A percentile compares a stretch with the other conserved stretches of the same genome.
Evolutionary conservation across 92 coral and sea anemone genomes (phyloP).

Genomic region (Heliopora coerulea): DNA sequence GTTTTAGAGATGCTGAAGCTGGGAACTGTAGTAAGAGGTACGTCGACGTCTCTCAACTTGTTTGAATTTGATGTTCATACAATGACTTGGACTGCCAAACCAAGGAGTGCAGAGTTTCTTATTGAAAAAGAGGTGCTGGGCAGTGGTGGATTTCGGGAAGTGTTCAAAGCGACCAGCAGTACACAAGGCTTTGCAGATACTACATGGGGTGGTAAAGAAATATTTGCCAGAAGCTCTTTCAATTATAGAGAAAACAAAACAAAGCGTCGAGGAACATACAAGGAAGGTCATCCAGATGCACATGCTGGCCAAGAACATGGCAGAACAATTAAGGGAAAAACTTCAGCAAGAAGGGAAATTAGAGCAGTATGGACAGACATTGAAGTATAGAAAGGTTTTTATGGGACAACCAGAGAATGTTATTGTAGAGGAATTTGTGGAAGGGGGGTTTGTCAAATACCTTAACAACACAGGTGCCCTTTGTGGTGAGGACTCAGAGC

Average conservation of each 20-base stretch:
- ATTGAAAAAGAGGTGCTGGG: constrained; percentile 39
- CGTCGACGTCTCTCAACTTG: constrained; percentile 13
- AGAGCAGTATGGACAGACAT: constrained; percentile 46
- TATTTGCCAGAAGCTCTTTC: constrained; percentile 51
- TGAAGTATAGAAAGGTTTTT: constrained; percentile 45
- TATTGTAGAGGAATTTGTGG: constrained; percentile 37
- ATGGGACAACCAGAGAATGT: constrained; percentile 45
- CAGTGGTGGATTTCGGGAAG: constrained; percentile 40
- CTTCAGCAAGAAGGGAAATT: constrained; percentile 23
- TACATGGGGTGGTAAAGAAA: constrained; percentile 61
- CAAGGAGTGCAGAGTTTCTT: constrained; percentile 33
- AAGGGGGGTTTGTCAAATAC: constrained; percentile 40
- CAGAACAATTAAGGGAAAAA: constrained; percentile 50
- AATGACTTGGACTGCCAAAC: constrained; percentile 42
- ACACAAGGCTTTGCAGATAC: constrained; percentile 36
- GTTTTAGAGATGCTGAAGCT: constrained; percentile 44
- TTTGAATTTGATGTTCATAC: constrained; percentile 33
- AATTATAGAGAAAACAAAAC: constrained; percentile 53
- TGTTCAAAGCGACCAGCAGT: constrained; percentile 44
- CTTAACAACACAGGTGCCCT: constrained; percentile 25
- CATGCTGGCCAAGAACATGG: constrained; percentile 59
- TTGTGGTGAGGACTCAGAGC: constrained; percentile 11
- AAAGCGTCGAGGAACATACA: constrained; percentile 65
- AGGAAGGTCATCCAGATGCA: constrained; percentile 68
- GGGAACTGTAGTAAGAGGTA: constrained; percentile 30